Evolutionary conservation across 1,140 invertebrate genomes (phyloP), one percentile per base, ranked within the genome.

Genomic region (Lucilia sericata): DNA sequence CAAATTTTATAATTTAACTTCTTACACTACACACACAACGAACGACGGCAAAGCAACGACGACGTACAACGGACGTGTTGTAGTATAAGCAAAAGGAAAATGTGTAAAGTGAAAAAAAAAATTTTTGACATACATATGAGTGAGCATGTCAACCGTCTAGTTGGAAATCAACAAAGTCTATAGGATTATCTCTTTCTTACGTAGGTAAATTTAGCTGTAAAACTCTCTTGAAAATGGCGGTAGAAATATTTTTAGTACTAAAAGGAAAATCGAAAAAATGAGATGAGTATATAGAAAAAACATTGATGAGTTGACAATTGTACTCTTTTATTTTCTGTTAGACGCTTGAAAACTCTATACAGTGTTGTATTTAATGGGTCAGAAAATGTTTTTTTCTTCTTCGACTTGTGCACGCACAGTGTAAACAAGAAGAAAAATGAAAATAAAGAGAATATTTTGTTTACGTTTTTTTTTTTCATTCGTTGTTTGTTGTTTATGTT

Each of bases 51-150:
- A 34, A 34, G 75, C 75, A 78, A 34, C 65, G 81, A 21, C 76
- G 80, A 84, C 81, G 65, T 76, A 82, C 81, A 81, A 84, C 84
- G 81, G 70, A 84, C 81, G 65, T 84, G 80, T 65, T 84, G 70
- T 30, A 42, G 81, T 80, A 80, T 49, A 80, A 81, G 80, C 34
- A 74, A 84, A 82, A 81, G 17, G 17, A 74, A 82, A 84, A 82
- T 82, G 70, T 25, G 75, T 17, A 42, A 78, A 60, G 17, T 14
- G n/a, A 14, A 60, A 70, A 25, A 25, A 70, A 78, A 21, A 78
- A 42, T 36, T 19, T 76, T 78, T 78, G 75, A 78, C 75, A 49
- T 42, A 78, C 75, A 49, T 76, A 30, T 70, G 65, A 70, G 65
- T 70, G 65, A 70, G 65, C 65, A 70, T 21, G 65, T 70, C n/a